Conservation (phyloP, 2,113 vertebrate genomes). For the Heteronetta atricapilla region DNA sequence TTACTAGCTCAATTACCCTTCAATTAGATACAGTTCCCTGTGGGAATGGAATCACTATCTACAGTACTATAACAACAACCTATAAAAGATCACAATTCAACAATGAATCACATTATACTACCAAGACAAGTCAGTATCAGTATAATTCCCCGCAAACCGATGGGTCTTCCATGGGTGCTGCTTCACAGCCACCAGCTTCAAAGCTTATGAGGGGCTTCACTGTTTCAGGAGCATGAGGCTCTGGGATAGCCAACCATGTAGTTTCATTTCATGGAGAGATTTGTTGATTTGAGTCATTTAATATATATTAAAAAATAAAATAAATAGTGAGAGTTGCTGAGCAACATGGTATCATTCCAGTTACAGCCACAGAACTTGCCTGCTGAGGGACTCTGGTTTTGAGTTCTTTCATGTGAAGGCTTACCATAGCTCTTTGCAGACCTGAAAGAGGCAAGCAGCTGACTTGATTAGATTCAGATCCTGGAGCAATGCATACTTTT, state of each 20-base stretch:
- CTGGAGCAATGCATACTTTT: not conserved
- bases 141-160: not conserved
- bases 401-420: constrained; percentile 9
- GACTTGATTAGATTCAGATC: not conserved
- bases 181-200: not conserved
- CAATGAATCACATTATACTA: not conserved
- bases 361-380: constrained; percentile 33
- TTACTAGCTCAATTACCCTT: not conserved
- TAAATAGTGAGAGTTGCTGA: constrained; percentile 35
- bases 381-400: not conserved
- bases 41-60: not conserved
- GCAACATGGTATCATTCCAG: constrained; percentile 4
- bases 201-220: not conserved
- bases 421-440: not conserved
- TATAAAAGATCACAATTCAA: not conserved
- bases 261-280: not conserved
- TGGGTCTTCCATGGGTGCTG: not conserved
- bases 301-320: not conserved
- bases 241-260: not conserved
- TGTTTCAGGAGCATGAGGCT: not conserved
- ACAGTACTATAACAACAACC: not conserved
- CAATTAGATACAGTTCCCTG: not conserved
- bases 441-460: not conserved
- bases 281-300: not conserved
- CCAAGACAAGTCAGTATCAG: not conserved